Percentiles rank a stretch among this genome's conserved stretches.
phyloP scores from a whole-genome alignment of 2,113 vertebrate species.

The Alectura lathami region DNA sequence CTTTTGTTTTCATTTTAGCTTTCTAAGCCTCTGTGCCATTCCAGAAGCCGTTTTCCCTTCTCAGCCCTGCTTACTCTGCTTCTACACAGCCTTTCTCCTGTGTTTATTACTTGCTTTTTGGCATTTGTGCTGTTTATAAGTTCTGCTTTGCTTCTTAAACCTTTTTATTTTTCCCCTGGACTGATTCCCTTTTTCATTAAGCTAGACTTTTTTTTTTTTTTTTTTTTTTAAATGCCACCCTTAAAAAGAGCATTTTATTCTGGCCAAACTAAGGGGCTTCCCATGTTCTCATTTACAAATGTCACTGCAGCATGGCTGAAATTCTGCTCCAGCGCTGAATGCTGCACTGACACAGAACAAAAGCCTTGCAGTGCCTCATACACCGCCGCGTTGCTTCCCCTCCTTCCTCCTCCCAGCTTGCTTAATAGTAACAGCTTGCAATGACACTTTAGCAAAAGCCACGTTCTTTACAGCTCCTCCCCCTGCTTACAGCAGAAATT shows the following conservation, averaged over 20 bases:
- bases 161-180: not conserved
- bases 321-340: not conserved
- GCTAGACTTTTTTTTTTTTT: not conserved
- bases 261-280: not conserved
- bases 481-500: slow-evolving; percentile 5
- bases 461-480: not conserved
- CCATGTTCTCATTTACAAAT: slow-evolving; percentile 61
- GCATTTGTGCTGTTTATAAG: not conserved
- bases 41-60: not conserved
- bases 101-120: not conserved
- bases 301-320: slow-evolving; percentile 35
- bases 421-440: slow-evolving; percentile 2
- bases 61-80: not conserved
- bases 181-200: slow-evolving; percentile 10
- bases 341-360: slow-evolving; percentile 39
- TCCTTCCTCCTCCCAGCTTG: not conserved
- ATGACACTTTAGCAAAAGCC: slow-evolving; percentile 57
- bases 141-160: not conserved
- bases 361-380: slow-evolving; percentile 27
- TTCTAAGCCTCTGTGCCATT: slow-evolving; percentile 15
- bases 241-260: slow-evolving; percentile 50
- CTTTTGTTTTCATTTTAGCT: slow-evolving; percentile 61
- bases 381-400: not conserved
- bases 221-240: not conserved
- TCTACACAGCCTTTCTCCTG: slow-evolving; percentile 7